Conservation (phyloP, 1,140 invertebrate genomes). For the Drosophila subpulchrella region DNA sequence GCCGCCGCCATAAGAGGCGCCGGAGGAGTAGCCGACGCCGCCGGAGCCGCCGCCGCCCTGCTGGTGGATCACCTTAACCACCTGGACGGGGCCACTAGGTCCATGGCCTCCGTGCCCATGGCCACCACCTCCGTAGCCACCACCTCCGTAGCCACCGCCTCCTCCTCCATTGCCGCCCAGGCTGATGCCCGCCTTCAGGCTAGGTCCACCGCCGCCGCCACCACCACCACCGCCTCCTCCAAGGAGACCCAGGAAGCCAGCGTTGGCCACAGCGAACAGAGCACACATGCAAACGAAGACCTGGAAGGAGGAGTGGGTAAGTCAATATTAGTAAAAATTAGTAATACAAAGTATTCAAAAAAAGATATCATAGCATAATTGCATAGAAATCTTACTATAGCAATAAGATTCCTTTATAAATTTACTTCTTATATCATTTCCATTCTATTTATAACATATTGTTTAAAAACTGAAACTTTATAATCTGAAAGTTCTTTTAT, state of each 20-base stretch:
- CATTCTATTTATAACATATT: too few species aligned
- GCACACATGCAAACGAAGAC: constrained; percentile 77
- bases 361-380: neutral
- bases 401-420: neutral
- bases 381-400: too few species aligned
- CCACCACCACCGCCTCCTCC: constrained; percentile 61
- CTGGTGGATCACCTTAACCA: constrained; percentile 53
- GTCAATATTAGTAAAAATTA: too few species aligned
- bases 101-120: constrained; percentile 35
- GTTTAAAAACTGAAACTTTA: too few species aligned
- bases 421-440: too few species aligned
- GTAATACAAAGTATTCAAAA: too few species aligned
- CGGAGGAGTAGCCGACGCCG: constrained; percentile 23
- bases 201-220: constrained; percentile 26
- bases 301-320: constrained; percentile 11
- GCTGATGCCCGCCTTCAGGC: constrained; percentile 49
- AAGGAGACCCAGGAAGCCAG: constrained; percentile 69
- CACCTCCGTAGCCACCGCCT: neutral
- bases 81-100: constrained; percentile 38
- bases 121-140: constrained; percentile 37
- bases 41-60: constrained; percentile 45
- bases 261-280: constrained; percentile 74
- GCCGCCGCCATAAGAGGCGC: constrained; percentile 39
- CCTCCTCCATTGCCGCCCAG: constrained; percentile 40
- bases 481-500: neutral